Conservation (phyloP, 2,888 invertebrate species). For the Leucozona laternaria region DNA sequence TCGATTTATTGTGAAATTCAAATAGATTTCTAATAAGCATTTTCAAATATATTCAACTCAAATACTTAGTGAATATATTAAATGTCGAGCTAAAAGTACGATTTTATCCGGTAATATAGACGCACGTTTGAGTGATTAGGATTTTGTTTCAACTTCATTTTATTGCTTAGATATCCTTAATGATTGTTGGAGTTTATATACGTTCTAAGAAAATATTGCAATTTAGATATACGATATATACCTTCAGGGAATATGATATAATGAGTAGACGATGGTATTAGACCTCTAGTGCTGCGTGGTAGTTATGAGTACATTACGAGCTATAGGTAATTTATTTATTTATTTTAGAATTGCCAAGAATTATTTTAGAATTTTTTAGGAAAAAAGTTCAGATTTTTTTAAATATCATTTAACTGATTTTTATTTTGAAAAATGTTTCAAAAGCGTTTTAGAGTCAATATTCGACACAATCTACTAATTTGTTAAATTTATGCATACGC, state of each 20-base stretch:
- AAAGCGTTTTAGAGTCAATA: too few relatives aligned
- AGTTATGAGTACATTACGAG: background rate
- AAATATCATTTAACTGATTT: too few relatives aligned
- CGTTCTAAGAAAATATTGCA: constrained; percentile 13
- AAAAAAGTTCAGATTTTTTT: too few relatives aligned
- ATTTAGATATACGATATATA: constrained; percentile 31
- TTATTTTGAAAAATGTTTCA: too few relatives aligned
- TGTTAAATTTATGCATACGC: too few relatives aligned
- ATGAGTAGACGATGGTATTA: background rate
- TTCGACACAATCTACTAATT: too few relatives aligned
- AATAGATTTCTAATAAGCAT: constrained; percentile 44
- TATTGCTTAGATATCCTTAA: constrained; percentile 49
- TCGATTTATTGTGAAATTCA: constrained; percentile 55
- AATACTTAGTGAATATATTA: background rate
- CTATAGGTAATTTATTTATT: too few relatives aligned
- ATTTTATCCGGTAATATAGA: constrained; percentile 28
- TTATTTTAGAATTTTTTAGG: too few relatives aligned
- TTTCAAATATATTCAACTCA: background rate
- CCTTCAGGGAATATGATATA: constrained; percentile 8
- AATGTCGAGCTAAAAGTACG: background rate
- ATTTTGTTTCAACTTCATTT: constrained; percentile 24
- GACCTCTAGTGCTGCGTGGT: background rate
- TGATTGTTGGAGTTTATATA: constrained; percentile 26
- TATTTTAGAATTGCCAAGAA: too few relatives aligned
- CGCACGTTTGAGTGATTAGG: constrained; percentile 67